Conservation (phyloP, 1,140 invertebrate species). For the Araneus ventricosus region DNA sequence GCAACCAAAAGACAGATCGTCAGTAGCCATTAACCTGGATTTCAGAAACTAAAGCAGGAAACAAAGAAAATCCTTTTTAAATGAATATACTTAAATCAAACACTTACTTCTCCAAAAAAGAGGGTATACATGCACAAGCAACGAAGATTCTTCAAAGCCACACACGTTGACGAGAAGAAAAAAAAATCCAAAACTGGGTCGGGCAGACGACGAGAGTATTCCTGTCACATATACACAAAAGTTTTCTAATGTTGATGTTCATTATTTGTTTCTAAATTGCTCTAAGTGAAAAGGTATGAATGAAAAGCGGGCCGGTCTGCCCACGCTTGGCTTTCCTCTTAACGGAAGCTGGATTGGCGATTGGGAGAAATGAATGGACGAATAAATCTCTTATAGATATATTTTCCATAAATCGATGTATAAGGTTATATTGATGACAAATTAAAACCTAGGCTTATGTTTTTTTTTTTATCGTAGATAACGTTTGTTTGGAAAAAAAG, state of each 20-base stretch:
- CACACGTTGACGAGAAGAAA: conserved; percentile 1
- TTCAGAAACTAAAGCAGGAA: neutral
- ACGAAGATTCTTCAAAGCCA: neutral
- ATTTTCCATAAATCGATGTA: neutral
- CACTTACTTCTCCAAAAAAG: neutral
- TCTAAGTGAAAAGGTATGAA: conserved; percentile 17
- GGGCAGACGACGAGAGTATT: neutral
- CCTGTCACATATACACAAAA: conserved; percentile 44
- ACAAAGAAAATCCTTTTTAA: neutral
- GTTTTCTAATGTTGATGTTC: conserved; percentile 1
- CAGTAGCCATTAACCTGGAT: neutral
- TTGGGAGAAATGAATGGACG: neutral
- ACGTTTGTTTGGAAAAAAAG: no score
- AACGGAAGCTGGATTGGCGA: neutral
- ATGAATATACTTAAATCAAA: neutral
- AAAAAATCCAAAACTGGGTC: conserved; percentile 16
- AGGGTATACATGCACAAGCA: neutral
- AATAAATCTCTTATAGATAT: neutral
- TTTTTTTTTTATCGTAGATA: no score
- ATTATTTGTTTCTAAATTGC: conserved; percentile 33
- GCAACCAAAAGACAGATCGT: neutral
- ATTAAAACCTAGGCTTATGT: neutral
- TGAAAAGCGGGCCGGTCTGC: conserved; percentile 36
- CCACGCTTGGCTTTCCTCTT: neutral
- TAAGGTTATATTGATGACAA: neutral